phyloP scores from a whole-genome alignment of 2,797 vertebrate species.

The Rhinogobio ventralis region DNA sequence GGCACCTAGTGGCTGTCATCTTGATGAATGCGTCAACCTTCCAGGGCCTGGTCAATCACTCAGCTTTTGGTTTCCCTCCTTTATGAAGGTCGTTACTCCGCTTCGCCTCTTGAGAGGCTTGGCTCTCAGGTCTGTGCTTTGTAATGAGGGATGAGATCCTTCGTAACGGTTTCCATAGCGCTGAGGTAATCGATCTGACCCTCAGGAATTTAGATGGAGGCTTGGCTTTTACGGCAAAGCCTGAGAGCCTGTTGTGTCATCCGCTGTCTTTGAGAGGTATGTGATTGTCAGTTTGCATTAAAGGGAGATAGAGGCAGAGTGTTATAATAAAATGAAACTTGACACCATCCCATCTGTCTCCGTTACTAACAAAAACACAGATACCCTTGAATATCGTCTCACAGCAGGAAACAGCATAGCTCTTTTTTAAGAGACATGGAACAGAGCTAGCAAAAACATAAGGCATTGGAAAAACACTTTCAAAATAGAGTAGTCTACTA shows the following conservation, averaged over 20 bases:
- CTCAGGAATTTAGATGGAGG: slow-evolving; percentile 42
- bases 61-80: slow-evolving; percentile 16
- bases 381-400: slow-evolving; percentile 37
- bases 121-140: slow-evolving; percentile 13
- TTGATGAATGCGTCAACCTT: slow-evolving; percentile 32
- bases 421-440: slow-evolving; percentile 23
- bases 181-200: slow-evolving; percentile 26
- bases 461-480: slow-evolving; percentile 13
- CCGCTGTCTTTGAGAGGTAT: slow-evolving; percentile 31
- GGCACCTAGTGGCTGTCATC: slow-evolving; percentile 25
- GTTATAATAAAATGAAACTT: slow-evolving; percentile 46
- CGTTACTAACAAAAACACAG: slow-evolving; percentile 30
- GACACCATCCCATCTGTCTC: slow-evolving; percentile 42
- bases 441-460: slow-evolving; percentile 4
- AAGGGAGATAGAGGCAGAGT: slow-evolving; percentile 11
- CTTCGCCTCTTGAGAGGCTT: slow-evolving; percentile 31
- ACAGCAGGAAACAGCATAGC: not conserved
- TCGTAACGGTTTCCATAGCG: slow-evolving; percentile 42
- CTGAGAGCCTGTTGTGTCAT: slow-evolving; percentile 32
- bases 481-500: not conserved
- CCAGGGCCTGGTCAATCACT: slow-evolving; percentile 32
- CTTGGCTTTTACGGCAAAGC: slow-evolving; percentile 34
- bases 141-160: slow-evolving; percentile 30
- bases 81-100: slow-evolving; percentile 24
- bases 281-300: slow-evolving; percentile 52